A percentile compares a stretch with the other conserved stretches of the same genome.
These are phyloP conservation scores for Gallirallus australis DNA, from an alignment of 2,797 vertebrate species.

Conservation along the genomic window DNA sequence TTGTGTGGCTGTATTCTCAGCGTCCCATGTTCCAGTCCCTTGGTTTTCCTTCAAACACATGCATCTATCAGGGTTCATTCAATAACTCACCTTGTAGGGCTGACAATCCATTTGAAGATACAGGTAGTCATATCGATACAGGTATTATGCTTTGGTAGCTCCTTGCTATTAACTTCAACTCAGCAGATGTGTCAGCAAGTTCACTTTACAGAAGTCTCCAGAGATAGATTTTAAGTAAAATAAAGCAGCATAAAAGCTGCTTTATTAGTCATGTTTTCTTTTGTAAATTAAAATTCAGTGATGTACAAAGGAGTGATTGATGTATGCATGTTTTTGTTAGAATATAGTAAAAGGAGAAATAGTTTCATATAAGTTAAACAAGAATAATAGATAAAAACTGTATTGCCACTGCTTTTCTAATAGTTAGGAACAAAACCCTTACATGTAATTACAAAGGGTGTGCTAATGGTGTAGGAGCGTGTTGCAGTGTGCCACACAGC, in stretches of 20 bases:
- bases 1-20: neutral
- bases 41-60: neutral
- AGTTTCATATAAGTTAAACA: neutral
- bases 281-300: conserved; percentile 41
- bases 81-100: neutral
- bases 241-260: neutral
- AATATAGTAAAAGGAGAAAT: neutral
- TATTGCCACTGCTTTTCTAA: neutral
- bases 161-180: neutral
- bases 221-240: neutral
- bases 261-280: conserved; percentile 28
- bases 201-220: neutral
- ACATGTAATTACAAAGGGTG: neutral
- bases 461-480: neutral
- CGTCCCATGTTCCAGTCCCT: neutral
- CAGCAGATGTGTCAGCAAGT: neutral
- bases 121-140: neutral
- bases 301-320: conserved; percentile 49
- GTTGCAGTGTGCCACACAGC: conserved; percentile 3
- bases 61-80: neutral
- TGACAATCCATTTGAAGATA: neutral
- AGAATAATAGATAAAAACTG: neutral
- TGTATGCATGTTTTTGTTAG: neutral
- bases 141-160: neutral
- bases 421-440: neutral